Evolutionary conservation across 2,113 vertebrate genomes (phyloP), one percentile per base, ranked within the genome.

Genomic region (Lasiurus borealis): DNA sequence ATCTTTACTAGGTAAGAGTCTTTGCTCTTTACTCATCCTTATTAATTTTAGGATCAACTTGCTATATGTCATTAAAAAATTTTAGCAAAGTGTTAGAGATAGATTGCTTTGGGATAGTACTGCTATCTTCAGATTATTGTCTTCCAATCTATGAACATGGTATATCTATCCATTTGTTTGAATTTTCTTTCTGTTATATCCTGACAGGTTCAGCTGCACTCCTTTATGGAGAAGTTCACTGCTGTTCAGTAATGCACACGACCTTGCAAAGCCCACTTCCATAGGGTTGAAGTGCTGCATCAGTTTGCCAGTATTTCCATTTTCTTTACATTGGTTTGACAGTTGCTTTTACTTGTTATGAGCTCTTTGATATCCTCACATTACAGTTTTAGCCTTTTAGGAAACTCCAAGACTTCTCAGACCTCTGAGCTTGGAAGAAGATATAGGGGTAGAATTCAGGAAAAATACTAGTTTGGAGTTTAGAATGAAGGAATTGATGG

Each of bases 121-220:
- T 64, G 12, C 13, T 18, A 8, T 34, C 27, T 88, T 68, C 12
- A 62, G 50, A 46, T 71, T 50, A n/a, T 44, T 81, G 36, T 71
- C 77, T 93, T 73, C 14, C 66, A 10, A 40, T 87, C 84, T 77
- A 86, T 91, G 93, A 93, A 95, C 69, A 69, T 86, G 29, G 88
- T 90, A 81, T 93, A 75, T 19, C 62, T 86, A 5, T 88, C 34
- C 25, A 46, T 86, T 85, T 62, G 31, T 72, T 83, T 44, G 50
- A 8, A 64, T 64, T n/a, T 59, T 77, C 71, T 75, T 90, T 80
- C 59, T 66, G 36, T 86, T 4, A 3, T 54, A 4, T 85, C 93
- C 8, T 57, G 27, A 54, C 50, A 72, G 36, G 15, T 68, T 77
- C 75, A 85, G 23, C 16, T 66, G 2, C 0, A 77, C 4, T 31